A percentile compares a stretch with the other conserved stretches of the same genome.
Conservation (phyloP, 30 jellyfish, hydroid and myxozoan genomes). For the Pelagia noctiluca region DNA sequence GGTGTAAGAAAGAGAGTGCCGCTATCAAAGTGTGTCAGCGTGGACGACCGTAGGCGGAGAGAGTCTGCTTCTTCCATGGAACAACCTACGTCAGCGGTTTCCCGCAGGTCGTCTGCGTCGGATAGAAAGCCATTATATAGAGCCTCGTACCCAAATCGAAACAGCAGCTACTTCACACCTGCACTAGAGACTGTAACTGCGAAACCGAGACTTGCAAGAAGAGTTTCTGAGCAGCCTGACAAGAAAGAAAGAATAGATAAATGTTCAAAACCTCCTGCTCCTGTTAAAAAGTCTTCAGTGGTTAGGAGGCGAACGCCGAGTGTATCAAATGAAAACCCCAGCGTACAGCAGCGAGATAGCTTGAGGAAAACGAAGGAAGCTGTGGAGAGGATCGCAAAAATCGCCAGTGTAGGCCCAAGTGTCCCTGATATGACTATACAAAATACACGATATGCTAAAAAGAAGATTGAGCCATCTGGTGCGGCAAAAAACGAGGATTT, state of each 20-base stretch:
- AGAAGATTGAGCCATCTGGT: not conserved
- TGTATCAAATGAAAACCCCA: not conserved
- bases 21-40: constrained; percentile 57
- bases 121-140: constrained; percentile 63
- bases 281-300: constrained; percentile 51
- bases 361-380: constrained; percentile 36
- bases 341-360: constrained; percentile 7
- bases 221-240: constrained; percentile 32
- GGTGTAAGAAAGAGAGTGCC: constrained; percentile 65
- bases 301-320: constrained; percentile 67
- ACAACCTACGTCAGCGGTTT: not conserved
- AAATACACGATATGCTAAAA: not conserved
- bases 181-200: constrained; percentile 46
- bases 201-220: constrained; percentile 64
- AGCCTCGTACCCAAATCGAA: constrained; percentile 73
- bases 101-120: constrained; percentile 50
- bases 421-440: not conserved
- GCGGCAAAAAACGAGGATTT: not conserved
- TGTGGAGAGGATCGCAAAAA: constrained; percentile 39
- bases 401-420: not conserved
- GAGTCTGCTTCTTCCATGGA: not conserved
- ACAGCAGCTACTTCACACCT: constrained; percentile 20
- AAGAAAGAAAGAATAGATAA: constrained; percentile 50
- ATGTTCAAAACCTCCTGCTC: constrained; percentile 31
- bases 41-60: constrained; percentile 46